phyloP scores from a whole-genome alignment of 2,888 invertebrate species.

The Lasioglossum morio region DNA sequence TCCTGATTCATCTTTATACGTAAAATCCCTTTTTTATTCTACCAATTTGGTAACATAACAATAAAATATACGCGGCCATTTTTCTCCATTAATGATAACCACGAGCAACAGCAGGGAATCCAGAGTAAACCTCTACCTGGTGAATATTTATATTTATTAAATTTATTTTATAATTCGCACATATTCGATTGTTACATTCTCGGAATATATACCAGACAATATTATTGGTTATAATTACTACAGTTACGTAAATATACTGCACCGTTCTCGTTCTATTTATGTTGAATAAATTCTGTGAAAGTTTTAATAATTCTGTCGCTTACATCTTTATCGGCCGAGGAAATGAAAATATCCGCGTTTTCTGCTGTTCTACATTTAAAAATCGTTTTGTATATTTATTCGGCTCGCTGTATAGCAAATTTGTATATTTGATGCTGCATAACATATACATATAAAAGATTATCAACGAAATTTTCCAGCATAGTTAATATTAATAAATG shows the following conservation, averaged over 20 bases:
- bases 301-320: neutral
- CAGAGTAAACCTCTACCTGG: neutral
- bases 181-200: neutral
- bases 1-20: neutral
- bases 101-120: neutral
- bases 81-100: neutral
- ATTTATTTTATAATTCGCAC: neutral
- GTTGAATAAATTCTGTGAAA: neutral
- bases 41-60: neutral
- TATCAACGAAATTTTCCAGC: too few relatives aligned
- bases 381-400: neutral
- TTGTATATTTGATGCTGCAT: too few relatives aligned
- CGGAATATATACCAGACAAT: neutral
- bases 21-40: neutral
- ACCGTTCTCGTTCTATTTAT: neutral
- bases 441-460: too few relatives aligned
- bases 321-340: neutral
- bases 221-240: neutral
- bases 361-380: neutral
- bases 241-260: neutral
- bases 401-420: too few relatives aligned
- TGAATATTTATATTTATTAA: neutral
- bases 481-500: neutral
- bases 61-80: neutral
- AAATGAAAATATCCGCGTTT: neutral